Evolutionary conservation across 2,113 vertebrate species (phyloP).

Genomic region (Pterophyllum scalare): DNA sequence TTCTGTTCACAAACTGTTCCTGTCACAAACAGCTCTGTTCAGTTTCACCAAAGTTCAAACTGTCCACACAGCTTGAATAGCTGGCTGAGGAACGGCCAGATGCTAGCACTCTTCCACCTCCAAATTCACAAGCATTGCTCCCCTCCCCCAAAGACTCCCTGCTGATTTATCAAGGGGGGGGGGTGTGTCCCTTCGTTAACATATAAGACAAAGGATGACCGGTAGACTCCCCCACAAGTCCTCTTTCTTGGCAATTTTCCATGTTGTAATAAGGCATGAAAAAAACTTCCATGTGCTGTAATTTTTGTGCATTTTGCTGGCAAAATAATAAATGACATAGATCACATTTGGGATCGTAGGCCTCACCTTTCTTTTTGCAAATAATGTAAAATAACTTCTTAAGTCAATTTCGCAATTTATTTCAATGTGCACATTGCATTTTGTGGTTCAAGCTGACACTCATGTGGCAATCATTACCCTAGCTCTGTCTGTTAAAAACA

Average conservation of each 20-base stretch:
- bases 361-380: neutral
- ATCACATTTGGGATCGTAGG: neutral
- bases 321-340: neutral
- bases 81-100: conserved; percentile 12
- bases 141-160: conserved; percentile 17
- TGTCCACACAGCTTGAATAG: conserved; percentile 17
- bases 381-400: neutral
- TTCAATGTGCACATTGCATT: neutral
- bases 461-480: neutral
- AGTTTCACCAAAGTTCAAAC: conserved; percentile 33
- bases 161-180: conserved; percentile 43
- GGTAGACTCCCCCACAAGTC: neutral
- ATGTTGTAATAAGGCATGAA: neutral
- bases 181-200: conserved; percentile 28
- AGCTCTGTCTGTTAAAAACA: neutral
- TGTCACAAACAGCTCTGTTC: conserved; percentile 11
- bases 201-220: conserved; percentile 38
- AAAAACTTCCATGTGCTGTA: neutral
- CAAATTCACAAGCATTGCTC: conserved; percentile 15
- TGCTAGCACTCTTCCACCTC: conserved; percentile 15
- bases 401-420: neutral
- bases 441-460: neutral
- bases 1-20: neutral
- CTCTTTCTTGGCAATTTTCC: conserved; percentile 19
- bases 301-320: neutral